Evolutionary conservation across 1,140 invertebrate species (phyloP).

Genomic region (Diuraphis noxia): DNA sequence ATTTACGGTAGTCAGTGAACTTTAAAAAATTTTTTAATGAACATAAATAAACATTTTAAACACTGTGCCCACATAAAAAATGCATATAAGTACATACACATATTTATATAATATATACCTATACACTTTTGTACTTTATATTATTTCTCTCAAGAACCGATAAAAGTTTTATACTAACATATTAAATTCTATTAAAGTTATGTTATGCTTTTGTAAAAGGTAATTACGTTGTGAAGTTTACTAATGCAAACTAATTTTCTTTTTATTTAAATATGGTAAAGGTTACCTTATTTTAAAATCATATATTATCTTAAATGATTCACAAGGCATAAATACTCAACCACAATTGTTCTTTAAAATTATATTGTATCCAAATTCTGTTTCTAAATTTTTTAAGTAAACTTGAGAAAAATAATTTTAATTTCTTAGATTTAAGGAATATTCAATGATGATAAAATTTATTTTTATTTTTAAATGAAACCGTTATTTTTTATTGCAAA

Average conservation of each 20-base stretch:
- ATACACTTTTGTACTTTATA: not conserved
- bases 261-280: not conserved
- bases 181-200: constrained; percentile 5
- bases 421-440: not conserved
- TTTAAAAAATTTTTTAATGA: not conserved
- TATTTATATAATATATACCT: not conserved
- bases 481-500: not conserved
- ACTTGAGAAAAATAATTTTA: not conserved
- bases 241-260: not conserved
- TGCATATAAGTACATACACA: not conserved
- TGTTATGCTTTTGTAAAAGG: not conserved
- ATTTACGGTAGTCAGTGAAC: not conserved
- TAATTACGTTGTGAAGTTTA: not conserved
- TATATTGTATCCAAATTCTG: not conserved
- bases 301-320: not conserved
- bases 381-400: not conserved
- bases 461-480: not conserved
- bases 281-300: not conserved
- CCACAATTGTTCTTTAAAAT: not conserved
- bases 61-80: not conserved
- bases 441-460: not conserved
- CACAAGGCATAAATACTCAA: not conserved
- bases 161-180: not conserved
- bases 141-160: not conserved
- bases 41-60: not conserved